Evolutionary conservation across 1,140 invertebrate genomes (phyloP).

Genomic region (Zelostemma sp.): DNA sequence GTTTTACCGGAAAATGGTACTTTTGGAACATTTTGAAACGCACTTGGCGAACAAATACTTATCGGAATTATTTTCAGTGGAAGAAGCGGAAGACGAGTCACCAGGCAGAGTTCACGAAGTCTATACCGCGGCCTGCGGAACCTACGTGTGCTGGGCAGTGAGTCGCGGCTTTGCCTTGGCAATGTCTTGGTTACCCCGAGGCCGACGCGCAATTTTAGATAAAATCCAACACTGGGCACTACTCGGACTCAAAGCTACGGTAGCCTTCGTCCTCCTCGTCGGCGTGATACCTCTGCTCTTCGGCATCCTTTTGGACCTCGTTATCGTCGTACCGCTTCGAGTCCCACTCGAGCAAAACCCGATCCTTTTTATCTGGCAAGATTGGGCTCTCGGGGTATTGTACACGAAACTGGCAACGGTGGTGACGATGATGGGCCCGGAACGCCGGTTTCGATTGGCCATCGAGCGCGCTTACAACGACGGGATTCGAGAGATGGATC

Average conservation of each 20-base stretch:
- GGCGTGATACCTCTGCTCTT: constrained; percentile 94
- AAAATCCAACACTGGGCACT: constrained; percentile 83
- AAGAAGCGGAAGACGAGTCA: constrained; percentile 58
- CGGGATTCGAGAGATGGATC: constrained; percentile 92
- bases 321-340: constrained; percentile 92
- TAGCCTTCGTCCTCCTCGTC: constrained; percentile 85
- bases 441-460: constrained; percentile 91
- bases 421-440: constrained; percentile 96
- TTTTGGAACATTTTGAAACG: no score
- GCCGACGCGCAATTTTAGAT: constrained; percentile 81
- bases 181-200: constrained; percentile 89
- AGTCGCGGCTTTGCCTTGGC: constrained; percentile 84
- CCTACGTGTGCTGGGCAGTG: constrained; percentile 93
- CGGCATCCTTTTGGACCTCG: constrained; percentile 91
- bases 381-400: constrained; percentile 94
- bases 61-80: constrained; percentile 47
- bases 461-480: constrained; percentile 93
- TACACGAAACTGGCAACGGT: constrained; percentile 99
- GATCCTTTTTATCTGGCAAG: constrained; percentile 95
- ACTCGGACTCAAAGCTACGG: constrained; percentile 76
- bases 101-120: constrained; percentile 89
- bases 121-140: constrained; percentile 94
- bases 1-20: constrained; percentile 55
- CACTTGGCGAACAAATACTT: no score
- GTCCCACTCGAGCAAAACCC: constrained; percentile 95